These are phyloP conservation scores for Orchestes rusci DNA, from an alignment of 2,888 invertebrate genomes.

Conservation along the genomic window DNA sequence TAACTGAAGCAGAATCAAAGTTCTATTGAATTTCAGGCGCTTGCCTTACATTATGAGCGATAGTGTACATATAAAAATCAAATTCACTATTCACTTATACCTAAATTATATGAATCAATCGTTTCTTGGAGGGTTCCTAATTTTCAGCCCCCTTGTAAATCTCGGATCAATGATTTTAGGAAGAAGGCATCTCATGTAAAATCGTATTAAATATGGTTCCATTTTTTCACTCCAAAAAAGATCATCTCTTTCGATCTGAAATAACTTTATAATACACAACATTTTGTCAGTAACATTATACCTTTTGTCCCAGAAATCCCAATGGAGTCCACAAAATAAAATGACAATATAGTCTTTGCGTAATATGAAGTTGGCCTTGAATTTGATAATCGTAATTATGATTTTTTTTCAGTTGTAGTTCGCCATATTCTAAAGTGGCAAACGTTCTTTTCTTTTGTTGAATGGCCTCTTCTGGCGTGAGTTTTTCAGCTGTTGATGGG, in stretches of 20 bases:
- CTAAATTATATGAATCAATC: too few relatives aligned
- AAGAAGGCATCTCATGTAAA: neutral
- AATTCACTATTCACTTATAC: too few relatives aligned
- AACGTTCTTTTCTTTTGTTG: neutral
- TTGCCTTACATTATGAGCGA: too few relatives aligned
- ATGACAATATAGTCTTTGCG: neutral
- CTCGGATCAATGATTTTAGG: neutral
- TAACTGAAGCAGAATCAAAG: too few relatives aligned
- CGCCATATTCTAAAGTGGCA: neutral
- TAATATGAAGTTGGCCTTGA: constrained; percentile 6
- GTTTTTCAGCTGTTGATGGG: neutral
- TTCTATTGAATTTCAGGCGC: too few relatives aligned
- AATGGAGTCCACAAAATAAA: constrained; percentile 5
- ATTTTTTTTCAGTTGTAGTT: constrained; percentile 2
- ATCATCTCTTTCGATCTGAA: neutral
- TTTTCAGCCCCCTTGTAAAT: neutral
- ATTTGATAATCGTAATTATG: constrained; percentile 5
- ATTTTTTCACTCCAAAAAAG: neutral
- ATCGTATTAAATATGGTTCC: neutral
- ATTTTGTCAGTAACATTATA: neutral
- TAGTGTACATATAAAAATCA: too few relatives aligned
- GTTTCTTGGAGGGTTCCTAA: neutral
- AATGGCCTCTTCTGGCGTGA: neutral
- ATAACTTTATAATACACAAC: neutral
- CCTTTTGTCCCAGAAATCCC: neutral